Conservation (phyloP, 2,797 vertebrate genomes). For the Mustela erminea region DNA sequence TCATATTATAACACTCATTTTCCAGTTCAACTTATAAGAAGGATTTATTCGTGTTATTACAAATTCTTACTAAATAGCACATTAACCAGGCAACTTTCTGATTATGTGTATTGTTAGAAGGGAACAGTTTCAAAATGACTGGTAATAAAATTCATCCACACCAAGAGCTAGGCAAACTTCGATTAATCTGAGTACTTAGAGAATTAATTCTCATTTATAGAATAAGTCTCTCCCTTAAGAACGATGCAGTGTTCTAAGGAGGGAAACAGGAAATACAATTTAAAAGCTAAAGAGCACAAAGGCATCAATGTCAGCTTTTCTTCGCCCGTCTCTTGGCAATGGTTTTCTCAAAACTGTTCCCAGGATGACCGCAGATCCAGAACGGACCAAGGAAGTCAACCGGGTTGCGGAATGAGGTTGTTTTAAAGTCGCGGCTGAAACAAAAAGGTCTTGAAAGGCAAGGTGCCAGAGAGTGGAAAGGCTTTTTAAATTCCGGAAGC, state of each 20-base stretch:
- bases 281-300: conserved; percentile 28
- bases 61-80: not conserved
- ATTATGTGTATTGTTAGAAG: not conserved
- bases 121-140: not conserved
- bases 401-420: not conserved
- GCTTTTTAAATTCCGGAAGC: conserved; percentile 41
- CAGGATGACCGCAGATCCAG: not conserved
- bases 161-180: not conserved
- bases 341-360: not conserved
- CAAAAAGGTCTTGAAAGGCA: conserved; percentile 45
- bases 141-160: not conserved
- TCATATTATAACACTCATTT: not conserved
- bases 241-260: not conserved
- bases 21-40: not conserved
- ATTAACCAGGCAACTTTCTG: not conserved
- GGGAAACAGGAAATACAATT: conserved; percentile 22
- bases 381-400: not conserved
- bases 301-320: not conserved
- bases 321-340: not conserved
- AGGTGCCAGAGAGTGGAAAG: not conserved
- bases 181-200: conserved; percentile 20
- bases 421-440: conserved; percentile 55
- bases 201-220: not conserved
- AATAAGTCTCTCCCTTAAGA: conserved; percentile 26
- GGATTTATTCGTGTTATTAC: not conserved